Base-by-base conservation (phyloP, 2,113 vertebrate species). In the Zapus hudsonius region DNA sequence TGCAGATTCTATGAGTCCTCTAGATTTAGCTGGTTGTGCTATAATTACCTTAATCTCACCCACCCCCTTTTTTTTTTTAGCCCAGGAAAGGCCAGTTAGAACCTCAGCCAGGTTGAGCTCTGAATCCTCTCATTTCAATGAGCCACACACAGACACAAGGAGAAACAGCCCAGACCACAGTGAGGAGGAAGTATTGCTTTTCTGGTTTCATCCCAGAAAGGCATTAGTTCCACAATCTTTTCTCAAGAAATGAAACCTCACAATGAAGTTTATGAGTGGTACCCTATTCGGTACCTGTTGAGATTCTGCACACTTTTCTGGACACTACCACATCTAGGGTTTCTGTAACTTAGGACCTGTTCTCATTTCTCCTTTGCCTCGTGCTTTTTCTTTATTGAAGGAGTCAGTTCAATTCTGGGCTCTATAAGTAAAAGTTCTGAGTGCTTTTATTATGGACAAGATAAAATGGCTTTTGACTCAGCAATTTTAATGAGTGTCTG, bases 241-340 rank as follows among this genome's bases (percentile, higher is more conserved):
- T 83, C 85, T 78, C 38, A 87, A 92, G 55, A 87, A 89, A 86
- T n/a, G 25, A 80, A 76, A 47, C 27, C 36, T 72, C 84, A 25
- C 3, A 36, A 55, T 15, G 72, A 94, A 89, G 73, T n/a, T n/a
- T n/a, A n/a, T n/a, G n/a, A 36, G 33, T 72, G 75, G 69, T 0
- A 20, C 3, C 3, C 22, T 47, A 25, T 63, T 22, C 23, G 15
- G 36, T n/a, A 40, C 0, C 4, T 23, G 11, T n/a, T 47, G 47
- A 47, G 47, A 12, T 47, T 12, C 47, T 47, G 47, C 47, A 7
- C 47, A 12, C 47, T 12, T 47, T 47, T 47, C 57, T 33, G 22
- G 47, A 16, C 19, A 36, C 2, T 36, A 52, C 23, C 36, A 69
- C 17, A 82, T 22, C 1, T 1, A 16, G 33, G 44, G 52, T 59